Evolutionary conservation across 2,888 invertebrate genomes (phyloP), one percentile per base, ranked within the genome.

Genomic region (Matsumyia berberina): DNA sequence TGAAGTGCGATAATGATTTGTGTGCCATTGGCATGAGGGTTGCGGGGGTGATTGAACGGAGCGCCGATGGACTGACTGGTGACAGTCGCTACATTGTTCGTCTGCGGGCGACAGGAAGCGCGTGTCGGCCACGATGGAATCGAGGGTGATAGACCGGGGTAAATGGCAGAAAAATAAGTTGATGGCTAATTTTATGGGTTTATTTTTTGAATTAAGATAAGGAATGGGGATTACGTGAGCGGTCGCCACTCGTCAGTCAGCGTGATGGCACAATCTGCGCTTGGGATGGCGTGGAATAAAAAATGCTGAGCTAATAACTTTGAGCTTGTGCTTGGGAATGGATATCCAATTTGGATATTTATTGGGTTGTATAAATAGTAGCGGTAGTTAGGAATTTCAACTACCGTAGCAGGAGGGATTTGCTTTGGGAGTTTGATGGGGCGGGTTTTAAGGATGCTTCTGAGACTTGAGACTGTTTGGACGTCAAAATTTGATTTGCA

Each of bases 1-100:
- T 53, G 53, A 80, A 80, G 80, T 74, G 55, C 17, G 80, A 80
- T 80, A 80, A 80, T 74, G 74, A 80, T 80, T 80, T 80, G 74
- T 62, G 44, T 55, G 44, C 55, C n/a, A 35, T 15, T 15, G 44
- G 51, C 24, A 17, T 5, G 57, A 19, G n/a, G 31, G 70, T 31
- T 19, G 57, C 42, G 60, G 57, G 64, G 57, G 46, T 57, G 49
- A 62, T 37, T 66, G 73, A 44, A 72, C 57, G 35, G 44, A 15
- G 51, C 4, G 29, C 15, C 55, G 35, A 8, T 35, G 8, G 29
- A 51, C 29, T n/a, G 35, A 1, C 37, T 19, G 11, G 62, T 64
- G 46, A 46, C 46, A 64, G 35, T 33, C 37, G 57, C 39, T 37
- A n/a, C 37, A 57, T 64, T 46, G 62, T 39, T 49, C 33, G 46